phyloP scores from a whole-genome alignment of 2,888 invertebrate genomes.

The Drosophila leonis region DNA sequence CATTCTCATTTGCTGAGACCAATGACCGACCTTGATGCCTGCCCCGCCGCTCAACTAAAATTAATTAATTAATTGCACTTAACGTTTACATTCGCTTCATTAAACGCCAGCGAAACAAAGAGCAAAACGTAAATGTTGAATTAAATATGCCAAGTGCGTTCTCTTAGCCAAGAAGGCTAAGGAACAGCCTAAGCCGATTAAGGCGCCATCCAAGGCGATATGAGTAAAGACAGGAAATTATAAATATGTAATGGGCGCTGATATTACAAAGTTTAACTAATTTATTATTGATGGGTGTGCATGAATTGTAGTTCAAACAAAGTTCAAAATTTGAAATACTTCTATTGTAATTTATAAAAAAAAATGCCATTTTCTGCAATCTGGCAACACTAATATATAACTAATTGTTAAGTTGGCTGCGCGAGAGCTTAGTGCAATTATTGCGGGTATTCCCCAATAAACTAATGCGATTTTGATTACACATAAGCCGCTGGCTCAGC shows the following conservation, averaged over 20 bases:
- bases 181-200: slow-evolving; percentile 20
- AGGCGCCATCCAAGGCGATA: slow-evolving; percentile 32
- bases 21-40: slow-evolving; percentile 35
- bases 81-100: slow-evolving; percentile 24
- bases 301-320: not conserved
- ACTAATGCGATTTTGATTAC: not conserved
- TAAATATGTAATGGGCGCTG: not conserved
- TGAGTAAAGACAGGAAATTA: not conserved
- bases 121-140: slow-evolving; percentile 45
- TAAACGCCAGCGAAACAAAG: slow-evolving; percentile 9
- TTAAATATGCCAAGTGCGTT: slow-evolving; percentile 56
- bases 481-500: not conserved
- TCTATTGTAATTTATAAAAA: too few species aligned
- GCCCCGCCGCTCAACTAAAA: slow-evolving; percentile 15
- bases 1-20: slow-evolving; percentile 27
- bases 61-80: slow-evolving; percentile 38
- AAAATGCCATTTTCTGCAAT: too few species aligned
- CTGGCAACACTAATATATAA: not conserved
- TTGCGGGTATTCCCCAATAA: not conserved
- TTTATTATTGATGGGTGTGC: not conserved
- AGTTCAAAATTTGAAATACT: not conserved
- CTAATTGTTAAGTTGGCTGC: not conserved
- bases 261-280: not conserved
- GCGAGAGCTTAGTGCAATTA: not conserved
- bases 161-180: slow-evolving; percentile 26